A percentile compares a stretch with the other conserved stretches of the same genome.
phyloP scores from a whole-genome alignment of 2,113 vertebrate species.

The Petroica traversi region DNA sequence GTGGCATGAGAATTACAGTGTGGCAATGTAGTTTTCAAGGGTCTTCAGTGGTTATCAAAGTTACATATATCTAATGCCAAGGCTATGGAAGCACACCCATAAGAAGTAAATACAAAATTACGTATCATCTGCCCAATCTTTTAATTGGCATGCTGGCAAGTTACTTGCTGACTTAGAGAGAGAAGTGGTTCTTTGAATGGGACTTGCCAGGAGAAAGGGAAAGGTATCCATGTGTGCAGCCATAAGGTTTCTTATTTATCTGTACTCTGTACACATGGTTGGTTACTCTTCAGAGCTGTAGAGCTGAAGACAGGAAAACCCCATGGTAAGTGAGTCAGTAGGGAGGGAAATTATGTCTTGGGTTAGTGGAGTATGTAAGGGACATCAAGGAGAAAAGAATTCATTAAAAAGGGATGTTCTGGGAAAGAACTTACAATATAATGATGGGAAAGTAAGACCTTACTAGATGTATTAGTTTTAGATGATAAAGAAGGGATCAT shows the following conservation, averaged over 20 bases:
- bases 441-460: background rate
- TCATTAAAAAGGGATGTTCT: background rate
- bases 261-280: background rate
- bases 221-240: background rate
- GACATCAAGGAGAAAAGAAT: background rate
- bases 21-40: background rate
- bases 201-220: background rate
- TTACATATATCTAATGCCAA: background rate
- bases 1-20: background rate
- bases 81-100: background rate
- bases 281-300: background rate
- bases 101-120: background rate
- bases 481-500: background rate
- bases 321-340: background rate
- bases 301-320: background rate
- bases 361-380: background rate
- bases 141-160: background rate
- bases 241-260: background rate
- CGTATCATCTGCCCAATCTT: background rate
- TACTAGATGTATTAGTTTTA: background rate
- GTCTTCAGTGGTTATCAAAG: background rate
- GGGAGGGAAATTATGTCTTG: background rate
- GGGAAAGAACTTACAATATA: background rate
- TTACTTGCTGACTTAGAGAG: background rate
- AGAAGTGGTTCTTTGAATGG: background rate